Conservation (phyloP, 37 sponge, comb jelly and placozoan species). For the Mnemiopsis leidyi region DNA sequence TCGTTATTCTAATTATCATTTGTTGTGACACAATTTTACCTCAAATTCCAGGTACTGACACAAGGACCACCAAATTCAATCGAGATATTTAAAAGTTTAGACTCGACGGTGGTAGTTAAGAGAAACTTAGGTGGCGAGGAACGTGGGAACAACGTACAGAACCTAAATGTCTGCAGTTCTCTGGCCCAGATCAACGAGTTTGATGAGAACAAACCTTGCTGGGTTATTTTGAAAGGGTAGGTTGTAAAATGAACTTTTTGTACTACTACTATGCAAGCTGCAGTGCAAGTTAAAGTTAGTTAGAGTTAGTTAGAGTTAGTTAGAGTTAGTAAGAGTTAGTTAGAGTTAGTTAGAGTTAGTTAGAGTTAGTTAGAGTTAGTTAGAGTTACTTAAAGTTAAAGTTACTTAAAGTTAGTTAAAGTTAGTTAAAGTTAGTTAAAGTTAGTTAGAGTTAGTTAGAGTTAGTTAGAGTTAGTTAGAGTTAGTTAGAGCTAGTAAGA, state of each 20-base stretch:
- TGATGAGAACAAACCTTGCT: not conserved
- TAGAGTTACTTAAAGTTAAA: too few relatives aligned
- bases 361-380: too few relatives aligned
- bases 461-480: too few relatives aligned
- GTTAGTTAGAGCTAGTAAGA: too few relatives aligned
- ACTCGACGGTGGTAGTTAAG: not conserved
- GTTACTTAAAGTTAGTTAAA: too few relatives aligned
- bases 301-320: too few relatives aligned
- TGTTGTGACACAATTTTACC: too few relatives aligned
- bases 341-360: too few relatives aligned
- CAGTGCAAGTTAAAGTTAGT: not conserved
- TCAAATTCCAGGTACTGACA: not conserved
- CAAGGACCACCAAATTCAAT: not conserved
- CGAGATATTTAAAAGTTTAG: not conserved
- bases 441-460: too few relatives aligned
- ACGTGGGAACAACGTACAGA: not conserved
- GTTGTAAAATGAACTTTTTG: not conserved
- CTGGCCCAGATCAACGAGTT: not conserved
- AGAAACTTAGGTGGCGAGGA: not conserved
- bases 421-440: too few relatives aligned
- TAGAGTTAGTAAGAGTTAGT: too few relatives aligned
- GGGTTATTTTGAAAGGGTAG: slow-evolving; percentile 59
- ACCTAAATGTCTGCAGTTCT: not conserved
- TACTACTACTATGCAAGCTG: not conserved
- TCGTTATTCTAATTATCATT: too few relatives aligned